Conservation (phyloP, 1,140 invertebrate species). For the Doryteuthis pealeii region DNA sequence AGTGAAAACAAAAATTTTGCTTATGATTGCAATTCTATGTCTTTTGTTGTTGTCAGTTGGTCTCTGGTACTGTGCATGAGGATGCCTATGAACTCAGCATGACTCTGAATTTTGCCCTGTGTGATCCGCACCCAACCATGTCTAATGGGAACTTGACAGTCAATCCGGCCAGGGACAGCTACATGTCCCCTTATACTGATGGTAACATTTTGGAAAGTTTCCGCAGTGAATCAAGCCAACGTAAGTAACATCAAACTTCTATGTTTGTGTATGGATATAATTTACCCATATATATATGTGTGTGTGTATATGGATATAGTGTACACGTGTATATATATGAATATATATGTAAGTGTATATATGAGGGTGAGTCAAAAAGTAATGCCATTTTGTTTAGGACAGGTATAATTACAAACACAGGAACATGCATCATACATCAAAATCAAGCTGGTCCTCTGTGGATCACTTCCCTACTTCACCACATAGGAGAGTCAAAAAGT, state of each 20-base stretch:
- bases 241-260: background rate
- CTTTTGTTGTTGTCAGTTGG: slow-evolving; percentile 34
- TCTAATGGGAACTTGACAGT: background rate
- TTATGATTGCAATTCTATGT: no score
- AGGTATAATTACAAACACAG: no score
- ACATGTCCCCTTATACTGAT: background rate
- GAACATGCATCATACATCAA: no score
- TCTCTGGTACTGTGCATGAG: slow-evolving; percentile 53
- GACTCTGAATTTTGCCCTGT: slow-evolving; percentile 57
- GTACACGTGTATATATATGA: no score
- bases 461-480: no score
- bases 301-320: no score
- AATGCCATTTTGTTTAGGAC: no score
- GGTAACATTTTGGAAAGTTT: background rate
- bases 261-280: background rate
- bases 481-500: no score
- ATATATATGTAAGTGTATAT: no score
- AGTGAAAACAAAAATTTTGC: no score
- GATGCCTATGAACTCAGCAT: slow-evolving; percentile 57
- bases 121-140: slow-evolving; percentile 8
- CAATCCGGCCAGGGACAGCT: background rate
- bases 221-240: slow-evolving; percentile 7
- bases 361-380: no score
- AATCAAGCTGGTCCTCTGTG: no score
- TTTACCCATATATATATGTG: background rate